Evolutionary conservation across 2,113 vertebrate genomes (phyloP).

Genomic region (Motacilla alba): DNA sequence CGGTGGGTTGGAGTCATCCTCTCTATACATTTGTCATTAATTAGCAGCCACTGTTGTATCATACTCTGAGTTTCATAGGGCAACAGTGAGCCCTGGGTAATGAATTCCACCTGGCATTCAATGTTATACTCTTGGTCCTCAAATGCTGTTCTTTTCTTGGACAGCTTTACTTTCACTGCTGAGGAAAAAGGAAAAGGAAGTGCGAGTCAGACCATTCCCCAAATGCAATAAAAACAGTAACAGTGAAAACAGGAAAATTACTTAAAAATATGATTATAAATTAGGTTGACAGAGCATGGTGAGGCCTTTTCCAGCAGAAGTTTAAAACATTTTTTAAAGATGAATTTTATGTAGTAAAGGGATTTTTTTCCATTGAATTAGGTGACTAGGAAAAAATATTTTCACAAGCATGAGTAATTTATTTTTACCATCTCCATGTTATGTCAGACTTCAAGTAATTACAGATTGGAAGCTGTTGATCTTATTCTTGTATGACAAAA

Average conservation of each 20-base stretch:
- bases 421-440: background rate
- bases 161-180: slow-evolving; percentile 86
- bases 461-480: background rate
- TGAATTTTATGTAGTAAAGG: background rate
- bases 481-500: background rate
- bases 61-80: slow-evolving; percentile 82
- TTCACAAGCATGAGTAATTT: background rate
- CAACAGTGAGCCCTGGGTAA: slow-evolving; percentile 77
- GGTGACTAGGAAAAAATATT: background rate
- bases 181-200: background rate
- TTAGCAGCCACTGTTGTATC: slow-evolving; percentile 85
- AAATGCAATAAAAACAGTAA: background rate
- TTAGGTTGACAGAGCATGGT: background rate
- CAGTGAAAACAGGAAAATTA: background rate
- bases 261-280: background rate
- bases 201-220: background rate
- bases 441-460: background rate
- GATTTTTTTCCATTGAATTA: background rate
- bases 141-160: slow-evolving; percentile 64
- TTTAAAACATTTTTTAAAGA: background rate
- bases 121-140: slow-evolving; percentile 76
- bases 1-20: slow-evolving; percentile 70
- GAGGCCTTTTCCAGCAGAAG: background rate
- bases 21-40: slow-evolving; percentile 80
- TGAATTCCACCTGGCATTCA: slow-evolving; percentile 83